Evolutionary conservation across 2,797 vertebrate genomes (phyloP), one percentile per base, ranked within the genome.

Genomic region (Manis crassicaudata): DNA sequence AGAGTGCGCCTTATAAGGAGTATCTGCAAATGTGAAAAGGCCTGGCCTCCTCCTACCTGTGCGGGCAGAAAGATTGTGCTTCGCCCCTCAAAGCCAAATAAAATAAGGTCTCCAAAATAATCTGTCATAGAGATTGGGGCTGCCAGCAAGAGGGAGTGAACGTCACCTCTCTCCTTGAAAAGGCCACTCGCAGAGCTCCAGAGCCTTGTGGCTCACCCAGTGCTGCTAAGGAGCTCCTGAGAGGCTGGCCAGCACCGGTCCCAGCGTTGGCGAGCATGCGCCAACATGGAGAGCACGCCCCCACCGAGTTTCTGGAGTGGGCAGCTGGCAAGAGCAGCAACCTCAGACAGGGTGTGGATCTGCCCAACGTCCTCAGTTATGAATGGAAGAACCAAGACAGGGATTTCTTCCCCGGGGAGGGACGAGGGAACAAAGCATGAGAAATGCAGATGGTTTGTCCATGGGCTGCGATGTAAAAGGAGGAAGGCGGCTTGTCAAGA

Each of bases 231-330:
- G 56, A 18, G 54, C 13, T 43, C 76, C n/a, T 1, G 70, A 63
- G 37, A 75, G 40, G 56, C 35, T 12, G 40, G 6, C 0, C 21
- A 7, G 54, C 1, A 0, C 3, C 46, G 10, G n/a, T 11, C 52
- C 37, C 10, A 4, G 58, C 1, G 0, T 54, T 7, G 21, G 14
- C 35, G 58, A 29, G 1, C 17, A 17, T 4, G 10, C 0, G 3
- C 8, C 27, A 52, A 62, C 3, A 3, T 1, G 25, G 50, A 67
- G 37, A 62, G 56, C 54, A 17, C 2, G 0, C 17, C 77, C 29
- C 82, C 20, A 17, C 5, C 43, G 10, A 0, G 1, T 43, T 65
- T 56, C 67, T 29, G 68, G 40, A 32, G 54, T 56, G 37, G 13
- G 27, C 58, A 12, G 9, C n/a, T 21, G 20, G 18, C 17, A 25